Percentiles rank a stretch among this genome's conserved stretches.
These are phyloP conservation scores for Galleria mellonella DNA, from an alignment of 1,140 invertebrate species.

Conservation along the genomic window DNA sequence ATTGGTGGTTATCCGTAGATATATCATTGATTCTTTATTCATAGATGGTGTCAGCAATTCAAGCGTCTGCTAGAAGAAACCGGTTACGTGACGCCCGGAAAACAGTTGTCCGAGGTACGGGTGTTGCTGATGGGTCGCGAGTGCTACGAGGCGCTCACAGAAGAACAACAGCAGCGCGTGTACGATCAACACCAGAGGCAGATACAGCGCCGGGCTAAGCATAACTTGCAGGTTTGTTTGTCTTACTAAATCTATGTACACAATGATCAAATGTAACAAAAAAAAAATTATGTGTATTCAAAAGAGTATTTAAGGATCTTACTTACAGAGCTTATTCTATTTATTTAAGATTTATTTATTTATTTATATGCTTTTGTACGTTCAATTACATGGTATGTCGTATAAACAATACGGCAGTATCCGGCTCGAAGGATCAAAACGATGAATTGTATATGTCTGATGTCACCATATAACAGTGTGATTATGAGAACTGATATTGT, in stretches of 20 bases:
- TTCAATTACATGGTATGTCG: too few relatives aligned
- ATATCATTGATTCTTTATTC: not conserved
- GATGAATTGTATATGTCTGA: too few relatives aligned
- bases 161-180: constrained; percentile 93
- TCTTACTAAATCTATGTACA: not conserved
- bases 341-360: too few relatives aligned
- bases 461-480: too few relatives aligned
- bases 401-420: too few relatives aligned
- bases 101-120: constrained; percentile 92
- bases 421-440: too few relatives aligned
- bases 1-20: too few relatives aligned
- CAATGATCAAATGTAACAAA: not conserved
- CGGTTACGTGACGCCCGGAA: constrained; percentile 94
- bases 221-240: constrained; percentile 86
- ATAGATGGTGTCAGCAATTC: constrained; percentile 93
- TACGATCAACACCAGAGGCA: constrained; percentile 96
- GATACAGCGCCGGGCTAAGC: constrained; percentile 92
- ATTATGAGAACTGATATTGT: too few relatives aligned
- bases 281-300: too few relatives aligned
- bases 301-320: too few relatives aligned
- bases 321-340: too few relatives aligned
- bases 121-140: constrained; percentile 96
- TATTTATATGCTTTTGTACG: too few relatives aligned
- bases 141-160: constrained; percentile 93
- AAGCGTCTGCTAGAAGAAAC: constrained; percentile 95